Percentiles rank a stretch among this genome's conserved stretches.
phyloP scores from a whole-genome alignment of 2,797 vertebrate genomes.

The Potorous gilbertii region DNA sequence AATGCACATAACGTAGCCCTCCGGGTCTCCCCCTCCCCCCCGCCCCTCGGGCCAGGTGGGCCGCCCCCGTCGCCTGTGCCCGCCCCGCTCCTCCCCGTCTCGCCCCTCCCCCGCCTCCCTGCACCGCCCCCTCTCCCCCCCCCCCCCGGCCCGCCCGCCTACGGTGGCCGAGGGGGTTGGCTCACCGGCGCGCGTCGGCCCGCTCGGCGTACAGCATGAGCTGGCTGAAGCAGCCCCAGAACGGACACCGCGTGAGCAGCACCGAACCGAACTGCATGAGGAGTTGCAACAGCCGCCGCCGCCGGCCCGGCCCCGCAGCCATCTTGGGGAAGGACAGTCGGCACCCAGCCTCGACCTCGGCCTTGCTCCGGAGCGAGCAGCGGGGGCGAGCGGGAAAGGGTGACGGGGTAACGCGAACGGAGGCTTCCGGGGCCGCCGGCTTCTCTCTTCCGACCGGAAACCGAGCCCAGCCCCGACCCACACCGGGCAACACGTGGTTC shows the following conservation, averaged over 20 bases:
- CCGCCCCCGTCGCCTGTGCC: background rate
- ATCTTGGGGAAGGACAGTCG: constrained; percentile 80
- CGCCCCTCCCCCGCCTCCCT: constrained; percentile 13
- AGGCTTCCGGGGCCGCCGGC: constrained; percentile 61
- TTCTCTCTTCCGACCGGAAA: constrained; percentile 31
- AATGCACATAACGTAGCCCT: background rate
- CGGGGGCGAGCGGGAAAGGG: background rate
- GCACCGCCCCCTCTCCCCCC: background rate
- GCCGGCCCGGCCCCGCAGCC: constrained; percentile 78
- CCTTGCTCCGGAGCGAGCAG: background rate
- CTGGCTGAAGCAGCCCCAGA: constrained; percentile 97
- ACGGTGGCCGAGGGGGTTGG: background rate
- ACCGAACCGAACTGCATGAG: constrained; percentile 92
- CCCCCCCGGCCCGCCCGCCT: constrained; percentile 41
- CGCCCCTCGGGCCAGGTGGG: background rate
- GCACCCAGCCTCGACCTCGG: constrained; percentile 44
- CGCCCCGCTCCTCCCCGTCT: background rate
- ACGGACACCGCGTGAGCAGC: constrained; percentile 94
- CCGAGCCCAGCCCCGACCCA: constrained; percentile 5
- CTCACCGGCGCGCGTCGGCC: constrained; percentile 93
- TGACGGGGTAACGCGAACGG: background rate
- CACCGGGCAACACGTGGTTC: background rate
- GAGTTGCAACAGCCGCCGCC: constrained; percentile 86
- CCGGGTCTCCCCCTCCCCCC: background rate
- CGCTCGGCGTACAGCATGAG: constrained; percentile 96